Conservation (phyloP, 2,888 invertebrate genomes). For the Caenorhabditis sp. region DNA sequence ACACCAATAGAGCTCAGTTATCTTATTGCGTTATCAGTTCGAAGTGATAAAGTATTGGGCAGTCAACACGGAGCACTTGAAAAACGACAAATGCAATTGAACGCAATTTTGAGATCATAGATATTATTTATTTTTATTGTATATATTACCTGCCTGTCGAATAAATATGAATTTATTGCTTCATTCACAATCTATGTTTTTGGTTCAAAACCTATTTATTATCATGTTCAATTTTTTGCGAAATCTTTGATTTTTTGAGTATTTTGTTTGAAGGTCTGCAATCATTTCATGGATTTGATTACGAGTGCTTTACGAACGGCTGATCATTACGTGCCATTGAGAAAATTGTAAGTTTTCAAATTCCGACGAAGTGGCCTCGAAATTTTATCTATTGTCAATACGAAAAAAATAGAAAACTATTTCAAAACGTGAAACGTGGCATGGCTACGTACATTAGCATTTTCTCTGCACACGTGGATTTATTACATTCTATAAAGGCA, state of each 20-base stretch:
- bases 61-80: conserved; percentile 71
- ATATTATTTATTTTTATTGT: conserved; percentile 7
- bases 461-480: too few species aligned
- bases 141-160: not conserved
- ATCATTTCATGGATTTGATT: not conserved
- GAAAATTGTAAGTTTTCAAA: not conserved
- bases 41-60: conserved; percentile 74
- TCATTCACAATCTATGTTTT: not conserved
- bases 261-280: not conserved
- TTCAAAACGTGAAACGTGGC: too few species aligned
- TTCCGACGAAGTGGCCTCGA: too few species aligned
- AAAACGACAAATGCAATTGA: conserved; percentile 80
- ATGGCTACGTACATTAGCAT: too few species aligned
- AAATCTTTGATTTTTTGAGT: not conserved
- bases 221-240: too few species aligned
- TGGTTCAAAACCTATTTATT: not conserved
- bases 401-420: too few species aligned
- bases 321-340: not conserved
- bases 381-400: too few species aligned
- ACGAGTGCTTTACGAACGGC: not conserved
- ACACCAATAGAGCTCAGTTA: conserved; percentile 43
- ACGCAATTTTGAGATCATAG: conserved; percentile 78
- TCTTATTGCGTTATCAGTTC: conserved; percentile 79
- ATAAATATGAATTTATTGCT: not conserved
- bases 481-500: too few species aligned